phyloP scores from a whole-genome alignment of 2,888 invertebrate genomes.

The Pandemis corylana region DNA sequence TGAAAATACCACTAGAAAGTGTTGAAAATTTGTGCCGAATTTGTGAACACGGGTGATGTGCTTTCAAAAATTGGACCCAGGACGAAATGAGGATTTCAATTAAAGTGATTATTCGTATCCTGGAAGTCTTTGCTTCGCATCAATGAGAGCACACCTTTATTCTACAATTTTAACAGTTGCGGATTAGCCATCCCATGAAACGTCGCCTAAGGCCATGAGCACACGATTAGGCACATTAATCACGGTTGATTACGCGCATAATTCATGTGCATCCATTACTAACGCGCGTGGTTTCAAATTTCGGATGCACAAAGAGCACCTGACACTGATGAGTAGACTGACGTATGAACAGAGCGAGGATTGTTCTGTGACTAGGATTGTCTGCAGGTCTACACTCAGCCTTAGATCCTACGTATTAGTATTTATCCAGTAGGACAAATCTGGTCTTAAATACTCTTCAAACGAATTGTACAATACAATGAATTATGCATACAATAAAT shows the following conservation, averaged over 20 bases:
- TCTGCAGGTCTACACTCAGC: background rate
- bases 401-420: background rate
- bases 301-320: background rate
- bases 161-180: background rate
- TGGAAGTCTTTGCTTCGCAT: too few species aligned
- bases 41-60: too few species aligned
- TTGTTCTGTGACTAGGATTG: background rate
- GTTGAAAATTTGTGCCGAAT: too few species aligned
- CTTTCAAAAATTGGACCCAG: too few species aligned
- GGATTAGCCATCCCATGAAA: background rate
- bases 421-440: too few species aligned
- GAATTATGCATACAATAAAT: too few species aligned
- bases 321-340: background rate
- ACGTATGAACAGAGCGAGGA: background rate
- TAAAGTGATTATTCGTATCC: too few species aligned
- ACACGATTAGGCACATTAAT: slow-evolving; percentile 18
- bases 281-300: slow-evolving; percentile 22
- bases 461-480: too few species aligned
- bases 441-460: too few species aligned
- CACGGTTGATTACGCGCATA: slow-evolving; percentile 30
- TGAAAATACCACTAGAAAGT: too few species aligned
- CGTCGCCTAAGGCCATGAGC: background rate
- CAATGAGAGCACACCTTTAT: background rate
- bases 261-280: slow-evolving; percentile 34
- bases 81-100: too few species aligned